Percentiles rank a stretch among this genome's conserved stretches.
phyloP scores from a whole-genome alignment of 2,888 invertebrate species.

The Piscicola geometra region DNA sequence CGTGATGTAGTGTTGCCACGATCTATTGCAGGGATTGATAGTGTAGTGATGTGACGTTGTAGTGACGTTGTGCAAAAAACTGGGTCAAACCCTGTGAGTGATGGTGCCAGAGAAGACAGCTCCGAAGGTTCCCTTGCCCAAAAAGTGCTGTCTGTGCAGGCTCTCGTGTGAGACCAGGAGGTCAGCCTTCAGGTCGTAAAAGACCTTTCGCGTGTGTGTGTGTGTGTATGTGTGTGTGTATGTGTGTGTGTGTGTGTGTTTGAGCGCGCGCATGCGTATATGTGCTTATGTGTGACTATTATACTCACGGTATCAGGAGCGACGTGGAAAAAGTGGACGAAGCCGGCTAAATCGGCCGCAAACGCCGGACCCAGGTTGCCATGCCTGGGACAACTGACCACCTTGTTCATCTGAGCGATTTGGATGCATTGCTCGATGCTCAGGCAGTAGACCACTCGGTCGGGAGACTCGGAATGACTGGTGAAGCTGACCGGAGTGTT shows the following conservation, averaged over 20 bases:
- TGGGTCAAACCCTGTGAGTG: conserved; percentile 47
- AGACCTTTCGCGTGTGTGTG: conserved; percentile 58
- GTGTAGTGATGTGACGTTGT: too few relatives aligned
- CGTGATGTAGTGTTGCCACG: too few relatives aligned
- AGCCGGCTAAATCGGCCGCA: conserved; percentile 47
- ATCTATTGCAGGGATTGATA: too few relatives aligned
- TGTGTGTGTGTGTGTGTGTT: conserved; percentile 14
- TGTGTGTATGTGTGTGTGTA: too few relatives aligned
- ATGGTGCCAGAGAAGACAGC: conserved; percentile 70
- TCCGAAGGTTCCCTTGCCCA: conserved; percentile 96
- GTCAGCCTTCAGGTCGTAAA: conserved; percentile 78
- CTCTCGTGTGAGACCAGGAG: conserved; percentile 73
- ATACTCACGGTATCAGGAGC: conserved; percentile 80
- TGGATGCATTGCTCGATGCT: conserved; percentile 91
- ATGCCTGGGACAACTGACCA: conserved; percentile 75
- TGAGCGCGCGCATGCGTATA: too few relatives aligned
- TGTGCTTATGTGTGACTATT: neutral
- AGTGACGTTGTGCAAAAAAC: too few relatives aligned
- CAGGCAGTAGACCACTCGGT: conserved; percentile 41
- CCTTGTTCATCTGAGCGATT: conserved; percentile 70
- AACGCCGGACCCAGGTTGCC: conserved; percentile 63
- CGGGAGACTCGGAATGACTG: conserved; percentile 15
- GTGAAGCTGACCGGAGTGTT: conserved; percentile 2
- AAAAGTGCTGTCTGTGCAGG: conserved; percentile 65
- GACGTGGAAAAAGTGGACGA: conserved; percentile 64